Conservation (phyloP, 2,797 vertebrate species). For the Brotogeris chrysoptera region DNA sequence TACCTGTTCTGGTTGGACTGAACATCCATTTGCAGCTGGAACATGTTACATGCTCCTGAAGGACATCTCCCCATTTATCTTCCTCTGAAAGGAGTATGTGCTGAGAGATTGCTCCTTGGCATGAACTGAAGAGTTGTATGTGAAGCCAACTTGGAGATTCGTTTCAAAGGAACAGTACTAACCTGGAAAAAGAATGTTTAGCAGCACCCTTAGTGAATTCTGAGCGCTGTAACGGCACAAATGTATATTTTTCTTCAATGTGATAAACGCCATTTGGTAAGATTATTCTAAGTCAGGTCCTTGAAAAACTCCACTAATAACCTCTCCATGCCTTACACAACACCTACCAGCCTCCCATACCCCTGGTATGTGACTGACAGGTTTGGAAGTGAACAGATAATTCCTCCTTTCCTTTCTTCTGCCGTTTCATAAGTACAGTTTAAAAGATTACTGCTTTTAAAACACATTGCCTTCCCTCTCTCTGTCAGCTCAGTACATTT, state of each 20-base stretch:
- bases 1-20: background rate
- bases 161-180: background rate
- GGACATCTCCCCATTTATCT: background rate
- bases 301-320: background rate
- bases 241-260: background rate
- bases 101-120: background rate
- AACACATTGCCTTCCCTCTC: background rate
- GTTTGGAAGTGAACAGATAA: background rate
- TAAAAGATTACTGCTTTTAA: background rate
- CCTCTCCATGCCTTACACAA: background rate
- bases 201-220: background rate
- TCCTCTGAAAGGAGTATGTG: background rate
- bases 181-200: background rate
- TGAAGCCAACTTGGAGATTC: fast-evolving
- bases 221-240: background rate
- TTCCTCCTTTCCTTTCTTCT: background rate
- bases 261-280: background rate
- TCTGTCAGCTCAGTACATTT: background rate
- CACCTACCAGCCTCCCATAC: background rate
- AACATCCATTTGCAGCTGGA: background rate
- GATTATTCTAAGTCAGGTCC: background rate
- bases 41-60: background rate
- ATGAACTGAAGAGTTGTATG: background rate
- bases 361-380: background rate
- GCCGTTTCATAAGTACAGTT: background rate